A percentile compares a stretch with the other conserved stretches of the same genome.
These are phyloP conservation scores for Blennius ocellaris DNA, from an alignment of 2,113 vertebrate genomes.

Conservation along the genomic window DNA sequence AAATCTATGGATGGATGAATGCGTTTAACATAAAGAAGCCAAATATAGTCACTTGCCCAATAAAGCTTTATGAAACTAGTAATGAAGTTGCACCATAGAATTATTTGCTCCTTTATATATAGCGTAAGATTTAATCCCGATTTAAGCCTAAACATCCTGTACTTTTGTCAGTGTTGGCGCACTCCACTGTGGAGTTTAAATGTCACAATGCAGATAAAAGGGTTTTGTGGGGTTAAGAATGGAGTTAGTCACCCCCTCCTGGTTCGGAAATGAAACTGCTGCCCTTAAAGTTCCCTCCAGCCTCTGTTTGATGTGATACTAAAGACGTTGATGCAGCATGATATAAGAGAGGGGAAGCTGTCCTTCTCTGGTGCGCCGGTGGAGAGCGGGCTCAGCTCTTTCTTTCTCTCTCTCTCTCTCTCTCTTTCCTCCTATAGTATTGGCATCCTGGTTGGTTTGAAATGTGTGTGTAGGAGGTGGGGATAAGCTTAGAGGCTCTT, in stretches of 20 bases:
- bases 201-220: slow-evolving; percentile 10
- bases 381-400: background rate
- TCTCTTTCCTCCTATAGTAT: slow-evolving; percentile 1
- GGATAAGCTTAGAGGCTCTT: slow-evolving; percentile 8
- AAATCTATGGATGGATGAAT: too few relatives aligned
- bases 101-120: too few relatives aligned
- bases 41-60: too few relatives aligned
- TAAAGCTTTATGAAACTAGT: too few relatives aligned
- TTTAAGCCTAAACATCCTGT: too few relatives aligned
- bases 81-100: too few relatives aligned
- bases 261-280: slow-evolving; percentile 9
- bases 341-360: slow-evolving; percentile 5
- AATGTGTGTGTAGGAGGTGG: slow-evolving; percentile 32
- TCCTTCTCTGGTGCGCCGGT: background rate
- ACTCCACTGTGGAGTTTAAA: background rate
- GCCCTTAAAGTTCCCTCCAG: background rate
- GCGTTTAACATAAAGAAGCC: too few relatives aligned
- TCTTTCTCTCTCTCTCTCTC: background rate
- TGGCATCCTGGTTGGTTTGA: slow-evolving; percentile 25
- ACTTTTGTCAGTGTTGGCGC: too few relatives aligned
- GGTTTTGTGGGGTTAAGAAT: background rate
- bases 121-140: too few relatives aligned
- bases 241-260: slow-evolving; percentile 2
- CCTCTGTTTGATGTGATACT: background rate
- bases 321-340: slow-evolving; percentile 10